phyloP scores from a whole-genome alignment of 2,113 vertebrate genomes.

The Tursiops truncatus region DNA sequence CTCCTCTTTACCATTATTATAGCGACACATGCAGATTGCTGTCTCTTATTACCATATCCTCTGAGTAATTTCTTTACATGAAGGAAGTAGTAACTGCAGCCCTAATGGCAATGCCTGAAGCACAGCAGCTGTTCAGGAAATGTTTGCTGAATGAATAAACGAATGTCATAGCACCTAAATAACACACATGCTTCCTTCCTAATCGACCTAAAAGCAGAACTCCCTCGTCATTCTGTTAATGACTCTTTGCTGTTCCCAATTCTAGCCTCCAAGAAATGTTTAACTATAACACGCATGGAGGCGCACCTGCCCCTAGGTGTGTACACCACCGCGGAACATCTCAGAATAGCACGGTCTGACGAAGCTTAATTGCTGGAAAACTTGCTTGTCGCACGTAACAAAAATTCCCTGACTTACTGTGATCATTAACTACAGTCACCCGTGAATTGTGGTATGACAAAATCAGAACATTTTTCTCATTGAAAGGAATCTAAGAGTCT shows the following conservation, averaged over 20 bases:
- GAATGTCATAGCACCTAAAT: not conserved
- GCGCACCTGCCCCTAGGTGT: not conserved
- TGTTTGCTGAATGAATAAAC: not conserved
- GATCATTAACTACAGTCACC: not conserved
- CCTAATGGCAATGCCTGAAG: not conserved
- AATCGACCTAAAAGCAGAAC: not conserved
- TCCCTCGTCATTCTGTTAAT: not conserved
- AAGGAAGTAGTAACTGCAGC: too few relatives aligned
- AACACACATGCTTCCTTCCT: not conserved
- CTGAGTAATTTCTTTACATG: not conserved
- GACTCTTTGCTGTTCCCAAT: not conserved
- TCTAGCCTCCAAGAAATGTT: not conserved
- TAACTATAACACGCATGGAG: not conserved
- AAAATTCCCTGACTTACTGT: not conserved
- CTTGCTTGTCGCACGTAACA: not conserved
- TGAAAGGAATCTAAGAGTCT: not conserved
- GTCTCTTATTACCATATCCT: not conserved
- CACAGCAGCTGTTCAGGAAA: not conserved
- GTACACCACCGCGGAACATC: not conserved
- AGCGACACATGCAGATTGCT: not conserved
- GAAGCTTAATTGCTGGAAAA: not conserved
- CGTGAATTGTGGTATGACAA: not conserved
- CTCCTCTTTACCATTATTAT: not conserved
- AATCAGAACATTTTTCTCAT: not conserved
- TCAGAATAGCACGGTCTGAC: not conserved